Evolutionary conservation across 2,113 vertebrate species (phyloP).

Genomic region (Serinus canaria): DNA sequence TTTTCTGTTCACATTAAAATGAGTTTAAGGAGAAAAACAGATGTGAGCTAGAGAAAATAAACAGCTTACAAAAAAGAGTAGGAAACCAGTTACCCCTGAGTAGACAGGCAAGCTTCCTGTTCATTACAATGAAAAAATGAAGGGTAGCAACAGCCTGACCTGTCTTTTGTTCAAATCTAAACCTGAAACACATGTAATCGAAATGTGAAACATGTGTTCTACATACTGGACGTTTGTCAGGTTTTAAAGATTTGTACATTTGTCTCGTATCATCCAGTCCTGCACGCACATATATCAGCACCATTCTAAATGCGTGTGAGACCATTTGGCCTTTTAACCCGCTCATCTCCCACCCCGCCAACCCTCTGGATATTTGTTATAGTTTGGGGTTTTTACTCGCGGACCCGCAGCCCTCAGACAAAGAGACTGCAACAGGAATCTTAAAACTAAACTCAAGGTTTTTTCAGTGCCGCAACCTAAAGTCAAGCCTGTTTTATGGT

Average conservation of each 20-base stretch:
- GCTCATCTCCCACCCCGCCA: background rate
- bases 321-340: background rate
- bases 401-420: background rate
- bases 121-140: slow-evolving; percentile 58
- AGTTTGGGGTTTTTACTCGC: no score
- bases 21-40: slow-evolving; percentile 6
- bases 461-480: background rate
- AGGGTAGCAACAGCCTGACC: slow-evolving; percentile 62
- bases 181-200: slow-evolving; percentile 52
- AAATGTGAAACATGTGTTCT: slow-evolving; percentile 56
- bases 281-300: background rate
- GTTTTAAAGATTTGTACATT: background rate
- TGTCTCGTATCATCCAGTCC: background rate
- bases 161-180: slow-evolving; percentile 64
- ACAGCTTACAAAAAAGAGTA: slow-evolving; percentile 38
- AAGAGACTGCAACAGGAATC: background rate
- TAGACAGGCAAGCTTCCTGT: slow-evolving; percentile 58
- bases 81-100: slow-evolving; percentile 29
- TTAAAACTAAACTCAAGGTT: background rate
- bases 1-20: background rate
- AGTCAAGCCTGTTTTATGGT: background rate
- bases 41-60: slow-evolving; percentile 14
- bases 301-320: background rate
- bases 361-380: background rate
- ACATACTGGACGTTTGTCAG: slow-evolving; percentile 19